Conservation (phyloP, 2,113 vertebrate genomes). For the Chloebia gouldiae region DNA sequence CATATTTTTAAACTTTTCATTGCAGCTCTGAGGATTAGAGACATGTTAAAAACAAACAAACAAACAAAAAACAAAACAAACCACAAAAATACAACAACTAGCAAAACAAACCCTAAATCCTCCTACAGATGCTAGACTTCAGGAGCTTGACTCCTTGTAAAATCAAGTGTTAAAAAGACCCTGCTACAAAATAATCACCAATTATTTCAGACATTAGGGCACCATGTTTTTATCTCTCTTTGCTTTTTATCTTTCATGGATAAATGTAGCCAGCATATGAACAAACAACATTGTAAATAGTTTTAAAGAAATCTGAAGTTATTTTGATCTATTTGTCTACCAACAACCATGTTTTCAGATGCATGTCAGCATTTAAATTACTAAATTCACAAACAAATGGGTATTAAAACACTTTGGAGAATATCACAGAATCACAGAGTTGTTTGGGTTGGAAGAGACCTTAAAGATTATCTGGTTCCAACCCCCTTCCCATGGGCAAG, state of each 20-base stretch:
- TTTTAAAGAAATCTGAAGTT: background rate
- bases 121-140: background rate
- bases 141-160: background rate
- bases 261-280: background rate
- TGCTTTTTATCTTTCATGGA: background rate
- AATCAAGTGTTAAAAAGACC: background rate
- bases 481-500: background rate
- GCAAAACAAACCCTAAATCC: background rate
- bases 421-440: background rate
- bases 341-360: background rate
- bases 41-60: background rate
- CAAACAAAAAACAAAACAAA: background rate
- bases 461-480: background rate
- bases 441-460: background rate
- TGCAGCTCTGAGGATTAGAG: slow-evolving; percentile 1
- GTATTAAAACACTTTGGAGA: background rate
- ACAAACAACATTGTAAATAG: background rate
- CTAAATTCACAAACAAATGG: background rate
- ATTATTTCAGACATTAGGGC: background rate
- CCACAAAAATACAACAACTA: background rate
- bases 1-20: slow-evolving; percentile 15
- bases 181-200: background rate
- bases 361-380: background rate
- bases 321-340: background rate
- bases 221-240: background rate